These are phyloP conservation scores for Echeneis naucrates DNA, from an alignment of 2,797 vertebrate genomes.

Conservation along the genomic window DNA sequence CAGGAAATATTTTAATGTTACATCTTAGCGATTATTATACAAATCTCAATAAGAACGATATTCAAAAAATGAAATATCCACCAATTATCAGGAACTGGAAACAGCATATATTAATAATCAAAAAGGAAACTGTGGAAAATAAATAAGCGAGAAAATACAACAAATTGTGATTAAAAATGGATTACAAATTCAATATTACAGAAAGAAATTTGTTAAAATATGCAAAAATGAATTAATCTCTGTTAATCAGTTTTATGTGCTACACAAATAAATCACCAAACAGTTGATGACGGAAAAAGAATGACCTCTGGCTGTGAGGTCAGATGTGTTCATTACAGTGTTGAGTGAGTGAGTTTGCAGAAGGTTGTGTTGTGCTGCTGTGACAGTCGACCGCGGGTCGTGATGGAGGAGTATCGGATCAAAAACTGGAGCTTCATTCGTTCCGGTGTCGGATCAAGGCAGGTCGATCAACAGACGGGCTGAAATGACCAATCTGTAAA, in stretches of 20 bases:
- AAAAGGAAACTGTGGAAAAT: too few relatives aligned
- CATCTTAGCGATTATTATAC: too few relatives aligned
- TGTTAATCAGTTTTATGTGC: too few relatives aligned
- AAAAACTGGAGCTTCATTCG: slow-evolving; percentile 40
- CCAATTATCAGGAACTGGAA: too few relatives aligned
- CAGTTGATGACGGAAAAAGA: not conserved
- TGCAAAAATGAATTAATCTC: too few relatives aligned
- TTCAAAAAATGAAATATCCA: too few relatives aligned
- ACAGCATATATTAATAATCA: too few relatives aligned
- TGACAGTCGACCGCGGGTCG: slow-evolving; percentile 16
- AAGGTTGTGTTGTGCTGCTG: not conserved
- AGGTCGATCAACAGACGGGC: slow-evolving; percentile 40
- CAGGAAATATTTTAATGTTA: too few relatives aligned
- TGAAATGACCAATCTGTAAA: slow-evolving; percentile 47
- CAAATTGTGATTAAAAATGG: too few relatives aligned
- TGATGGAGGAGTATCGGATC: slow-evolving; percentile 42
- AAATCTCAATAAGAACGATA: not conserved
- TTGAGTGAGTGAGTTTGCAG: slow-evolving; percentile 19
- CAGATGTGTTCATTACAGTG: slow-evolving; percentile 15
- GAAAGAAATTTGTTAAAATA: too few relatives aligned
- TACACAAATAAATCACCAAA: too few relatives aligned
- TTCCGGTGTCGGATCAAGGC: slow-evolving; percentile 44
- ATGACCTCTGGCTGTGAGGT: not conserved
- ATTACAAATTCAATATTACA: too few relatives aligned
- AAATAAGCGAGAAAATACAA: not conserved